phyloP scores from a whole-genome alignment of 2,888 invertebrate genomes.

The Eupithecia centaureata region DNA sequence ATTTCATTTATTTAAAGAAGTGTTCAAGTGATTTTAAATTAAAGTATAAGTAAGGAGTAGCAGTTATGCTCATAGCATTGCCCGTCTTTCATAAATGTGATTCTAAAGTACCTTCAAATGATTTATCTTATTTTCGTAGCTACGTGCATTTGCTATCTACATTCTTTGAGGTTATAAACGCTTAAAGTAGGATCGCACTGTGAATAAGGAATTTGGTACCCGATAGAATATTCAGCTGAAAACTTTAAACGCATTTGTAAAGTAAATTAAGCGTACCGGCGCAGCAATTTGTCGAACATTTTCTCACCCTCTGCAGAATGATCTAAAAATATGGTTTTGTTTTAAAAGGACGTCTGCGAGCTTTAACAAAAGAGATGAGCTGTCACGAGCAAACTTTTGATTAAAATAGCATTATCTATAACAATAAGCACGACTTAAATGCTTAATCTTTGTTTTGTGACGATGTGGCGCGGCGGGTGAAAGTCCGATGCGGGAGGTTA shows the following conservation, averaged over 20 bases:
- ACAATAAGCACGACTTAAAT: conserved; percentile 22
- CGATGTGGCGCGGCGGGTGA: too few species aligned
- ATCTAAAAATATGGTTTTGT: conserved; percentile 42
- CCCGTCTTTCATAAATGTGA: not conserved
- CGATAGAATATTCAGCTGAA: conserved; percentile 58
- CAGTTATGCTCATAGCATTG: not conserved
- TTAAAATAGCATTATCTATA: conserved; percentile 26
- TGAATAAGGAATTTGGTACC: conserved; percentile 50
- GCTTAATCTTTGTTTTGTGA: conserved; percentile 1
- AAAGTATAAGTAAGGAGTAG: not conserved
- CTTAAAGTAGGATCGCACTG: conserved; percentile 28
- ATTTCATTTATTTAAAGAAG: too few species aligned
- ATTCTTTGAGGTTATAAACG: conserved; percentile 30
- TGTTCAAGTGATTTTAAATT: too few species aligned
- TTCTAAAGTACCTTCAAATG: conserved; percentile 8
- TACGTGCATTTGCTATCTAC: conserved; percentile 28
- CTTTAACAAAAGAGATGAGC: conserved; percentile 35
- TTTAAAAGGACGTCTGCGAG: conserved; percentile 34
- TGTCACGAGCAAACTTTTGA: conserved; percentile 34
- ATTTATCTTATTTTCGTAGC: conserved; percentile 27
- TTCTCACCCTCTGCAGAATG: conserved; percentile 41
- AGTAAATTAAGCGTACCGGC: conserved; percentile 70
- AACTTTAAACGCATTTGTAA: conserved; percentile 72
- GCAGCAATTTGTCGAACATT: conserved; percentile 70
- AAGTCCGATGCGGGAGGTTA: too few species aligned